Percentiles rank a stretch among this genome's conserved stretches.
These are phyloP conservation scores for Melikaiella ostensackeni DNA, from an alignment of 2,888 invertebrate genomes.

Conservation along the genomic window DNA sequence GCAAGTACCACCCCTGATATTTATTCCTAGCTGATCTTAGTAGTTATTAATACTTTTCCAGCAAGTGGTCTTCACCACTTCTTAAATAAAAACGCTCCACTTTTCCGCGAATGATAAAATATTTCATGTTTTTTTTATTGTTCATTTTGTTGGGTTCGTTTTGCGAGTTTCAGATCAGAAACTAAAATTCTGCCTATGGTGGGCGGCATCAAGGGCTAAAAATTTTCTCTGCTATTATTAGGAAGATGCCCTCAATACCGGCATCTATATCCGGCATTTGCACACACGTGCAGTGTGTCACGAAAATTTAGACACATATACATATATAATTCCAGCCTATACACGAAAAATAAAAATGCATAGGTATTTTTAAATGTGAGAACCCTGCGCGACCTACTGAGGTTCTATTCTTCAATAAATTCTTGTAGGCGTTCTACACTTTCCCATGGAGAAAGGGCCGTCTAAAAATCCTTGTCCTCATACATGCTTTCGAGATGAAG, in stretches of 20 bases:
- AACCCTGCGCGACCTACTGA: slow-evolving; percentile 1
- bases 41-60: slow-evolving; percentile 38
- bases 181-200: slow-evolving; percentile 58
- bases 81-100: neutral
- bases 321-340: slow-evolving; percentile 16
- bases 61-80: neutral
- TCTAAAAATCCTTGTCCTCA: neutral
- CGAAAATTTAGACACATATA: slow-evolving; percentile 7
- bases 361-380: slow-evolving; percentile 24
- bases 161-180: slow-evolving; percentile 60
- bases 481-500: neutral
- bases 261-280: slow-evolving; percentile 72
- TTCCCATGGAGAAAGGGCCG: neutral
- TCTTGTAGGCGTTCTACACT: neutral
- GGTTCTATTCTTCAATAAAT: neutral
- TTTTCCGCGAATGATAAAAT: neutral
- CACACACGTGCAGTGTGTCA: slow-evolving; percentile 53
- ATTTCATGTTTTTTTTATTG: slow-evolving; percentile 38
- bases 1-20: slow-evolving; percentile 29
- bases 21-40: slow-evolving; percentile 37
- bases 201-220: slow-evolving; percentile 75
- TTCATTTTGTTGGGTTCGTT: neutral
- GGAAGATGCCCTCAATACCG: slow-evolving; percentile 75
- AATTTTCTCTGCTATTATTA: slow-evolving; percentile 76
- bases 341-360: slow-evolving; percentile 1